phyloP scores from a whole-genome alignment of 2,113 vertebrate species.

The Gymnorhina tibicen region DNA sequence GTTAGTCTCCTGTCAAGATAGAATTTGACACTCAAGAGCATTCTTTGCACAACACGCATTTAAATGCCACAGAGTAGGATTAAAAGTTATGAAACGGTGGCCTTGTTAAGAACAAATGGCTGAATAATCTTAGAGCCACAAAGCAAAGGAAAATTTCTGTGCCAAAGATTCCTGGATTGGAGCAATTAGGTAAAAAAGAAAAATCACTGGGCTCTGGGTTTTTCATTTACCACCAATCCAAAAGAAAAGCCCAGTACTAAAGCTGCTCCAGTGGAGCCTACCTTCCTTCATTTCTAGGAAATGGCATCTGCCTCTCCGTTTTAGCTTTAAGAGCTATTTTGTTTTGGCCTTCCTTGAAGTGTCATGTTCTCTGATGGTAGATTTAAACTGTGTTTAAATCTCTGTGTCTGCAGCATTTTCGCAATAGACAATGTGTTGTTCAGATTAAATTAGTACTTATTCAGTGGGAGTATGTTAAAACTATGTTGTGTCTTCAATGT shows the following conservation, averaged over 20 bases:
- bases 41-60: background rate
- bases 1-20: background rate
- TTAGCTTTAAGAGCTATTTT: conserved; percentile 22
- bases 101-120: background rate
- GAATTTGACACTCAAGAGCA: background rate
- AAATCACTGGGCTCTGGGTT: conserved; percentile 3
- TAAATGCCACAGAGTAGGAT: background rate
- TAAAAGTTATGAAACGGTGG: background rate
- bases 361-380: conserved; percentile 1
- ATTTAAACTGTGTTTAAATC: conserved; percentile 8
- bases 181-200: background rate
- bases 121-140: background rate
- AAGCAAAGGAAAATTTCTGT: background rate
- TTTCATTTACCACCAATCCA: background rate
- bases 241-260: conserved; percentile 2
- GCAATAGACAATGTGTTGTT: conserved; percentile 2
- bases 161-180: conserved; percentile 41
- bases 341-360: conserved; percentile 29
- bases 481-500: background rate
- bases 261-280: conserved; percentile 51
- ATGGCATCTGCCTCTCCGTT: conserved; percentile 37
- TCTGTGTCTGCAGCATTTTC: conserved; percentile 7
- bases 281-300: conserved; percentile 62
- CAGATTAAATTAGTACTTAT: background rate
- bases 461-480: background rate